These are phyloP conservation scores for Archilochus colubris DNA, from an alignment of 2,113 vertebrate species.

Conservation along the genomic window DNA sequence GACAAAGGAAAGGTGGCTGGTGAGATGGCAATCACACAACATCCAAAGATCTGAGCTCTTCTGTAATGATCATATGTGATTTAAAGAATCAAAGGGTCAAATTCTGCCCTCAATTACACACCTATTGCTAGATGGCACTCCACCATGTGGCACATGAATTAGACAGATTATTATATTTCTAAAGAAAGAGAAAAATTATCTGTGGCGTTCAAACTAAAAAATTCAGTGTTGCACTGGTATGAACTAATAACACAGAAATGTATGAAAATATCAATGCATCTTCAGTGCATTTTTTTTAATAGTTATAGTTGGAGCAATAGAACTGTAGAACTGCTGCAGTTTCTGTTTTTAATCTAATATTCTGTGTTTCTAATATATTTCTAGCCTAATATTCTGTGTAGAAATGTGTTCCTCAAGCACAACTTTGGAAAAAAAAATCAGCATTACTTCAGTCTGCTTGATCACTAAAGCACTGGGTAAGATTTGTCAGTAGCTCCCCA, in stretches of 20 bases:
- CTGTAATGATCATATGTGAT: conserved; percentile 59
- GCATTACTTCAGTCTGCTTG: background rate
- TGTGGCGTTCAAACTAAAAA: conserved; percentile 10
- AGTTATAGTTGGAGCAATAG: background rate
- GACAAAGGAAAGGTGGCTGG: conserved; percentile 67
- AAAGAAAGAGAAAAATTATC: conserved; percentile 31
- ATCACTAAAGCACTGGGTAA: background rate
- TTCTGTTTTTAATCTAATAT: background rate
- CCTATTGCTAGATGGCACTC: conserved; percentile 50
- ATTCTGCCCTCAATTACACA: conserved; percentile 63
- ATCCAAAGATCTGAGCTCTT: conserved; percentile 58
- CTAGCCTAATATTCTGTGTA: background rate
- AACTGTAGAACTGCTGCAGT: background rate
- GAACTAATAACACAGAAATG: conserved; percentile 35
- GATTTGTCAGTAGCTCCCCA: background rate
- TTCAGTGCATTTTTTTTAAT: background rate
- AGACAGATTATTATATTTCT: conserved; percentile 55
- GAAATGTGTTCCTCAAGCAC: background rate
- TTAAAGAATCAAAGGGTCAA: conserved; percentile 70
- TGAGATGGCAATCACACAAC: conserved; percentile 60
- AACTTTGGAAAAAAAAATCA: background rate
- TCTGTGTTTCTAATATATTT: background rate
- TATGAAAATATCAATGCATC: background rate
- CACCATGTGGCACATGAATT: conserved; percentile 46
- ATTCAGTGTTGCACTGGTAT: background rate